Conservation (phyloP, 2,888 invertebrate species). For the Hyppa rectilinea region DNA sequence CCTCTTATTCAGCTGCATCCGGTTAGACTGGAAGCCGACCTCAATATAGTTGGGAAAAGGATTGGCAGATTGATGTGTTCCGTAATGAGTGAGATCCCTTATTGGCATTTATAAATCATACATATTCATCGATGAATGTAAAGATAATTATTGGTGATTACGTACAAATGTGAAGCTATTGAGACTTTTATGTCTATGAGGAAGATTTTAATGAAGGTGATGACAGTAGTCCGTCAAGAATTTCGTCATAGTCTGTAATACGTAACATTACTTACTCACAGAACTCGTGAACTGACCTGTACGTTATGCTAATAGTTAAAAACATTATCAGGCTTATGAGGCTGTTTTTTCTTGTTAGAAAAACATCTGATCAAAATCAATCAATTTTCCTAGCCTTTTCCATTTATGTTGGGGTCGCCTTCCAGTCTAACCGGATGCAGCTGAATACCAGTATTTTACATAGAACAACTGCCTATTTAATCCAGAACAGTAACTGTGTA, state of each 20-base stretch:
- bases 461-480: no score
- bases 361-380: background rate
- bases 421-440: no score
- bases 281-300: constrained; percentile 28
- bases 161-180: constrained; percentile 34
- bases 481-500: no score
- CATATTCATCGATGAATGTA: constrained; percentile 28
- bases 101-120: constrained; percentile 11
- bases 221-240: constrained; percentile 15
- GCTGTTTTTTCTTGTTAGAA: background rate
- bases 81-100: constrained; percentile 27
- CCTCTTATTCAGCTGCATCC: no score
- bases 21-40: no score
- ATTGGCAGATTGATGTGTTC: no score
- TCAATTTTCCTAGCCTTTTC: no score
- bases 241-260: constrained; percentile 22
- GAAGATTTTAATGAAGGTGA: constrained; percentile 37
- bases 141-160: constrained; percentile 31
- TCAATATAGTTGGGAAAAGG: no score
- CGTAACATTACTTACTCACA: constrained; percentile 31
- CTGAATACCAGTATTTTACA: no score
- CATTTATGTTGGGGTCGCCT: no score
- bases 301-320: constrained; percentile 1
- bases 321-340: background rate
- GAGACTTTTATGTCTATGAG: constrained; percentile 32